Conservation (phyloP, 2,888 invertebrate genomes). For the Pharmacophagus antenor region DNA sequence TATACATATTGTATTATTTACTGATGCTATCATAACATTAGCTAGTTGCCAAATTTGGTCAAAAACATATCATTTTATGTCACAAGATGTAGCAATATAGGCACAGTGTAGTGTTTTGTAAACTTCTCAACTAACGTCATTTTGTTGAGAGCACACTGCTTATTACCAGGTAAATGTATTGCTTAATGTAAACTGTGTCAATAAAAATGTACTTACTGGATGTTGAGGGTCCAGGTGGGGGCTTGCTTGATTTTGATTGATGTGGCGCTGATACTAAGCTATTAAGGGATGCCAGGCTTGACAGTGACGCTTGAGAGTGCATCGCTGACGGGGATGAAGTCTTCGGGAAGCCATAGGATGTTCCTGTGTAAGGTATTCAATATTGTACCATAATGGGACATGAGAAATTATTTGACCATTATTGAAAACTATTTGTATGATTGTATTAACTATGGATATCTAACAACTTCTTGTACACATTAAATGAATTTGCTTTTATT, state of each 20-base stretch:
- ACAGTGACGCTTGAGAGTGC: conserved; percentile 64
- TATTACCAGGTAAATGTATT: background rate
- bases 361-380: conserved; percentile 58
- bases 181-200: background rate
- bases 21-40: too few relatives aligned
- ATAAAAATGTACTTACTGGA: conserved; percentile 52
- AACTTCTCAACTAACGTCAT: background rate
- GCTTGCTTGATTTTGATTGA: conserved; percentile 52
- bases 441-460: too few relatives aligned
- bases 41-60: too few relatives aligned
- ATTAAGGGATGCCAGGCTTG: conserved; percentile 69
- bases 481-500: too few relatives aligned
- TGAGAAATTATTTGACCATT: too few relatives aligned
- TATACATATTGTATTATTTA: too few relatives aligned
- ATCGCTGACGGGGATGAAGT: conserved; percentile 74
- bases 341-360: conserved; percentile 74
- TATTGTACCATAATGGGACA: too few relatives aligned
- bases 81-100: too few relatives aligned
- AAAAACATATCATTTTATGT: background rate
- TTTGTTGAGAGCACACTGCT: background rate
- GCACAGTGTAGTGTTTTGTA: background rate
- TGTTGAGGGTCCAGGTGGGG: conserved; percentile 42
- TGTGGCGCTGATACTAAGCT: conserved; percentile 66
- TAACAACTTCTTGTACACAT: too few relatives aligned
- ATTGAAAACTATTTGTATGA: too few relatives aligned